Base-by-base conservation (phyloP, 2,797 vertebrate genomes). In the Arnoldichthys spilopterus region DNA sequence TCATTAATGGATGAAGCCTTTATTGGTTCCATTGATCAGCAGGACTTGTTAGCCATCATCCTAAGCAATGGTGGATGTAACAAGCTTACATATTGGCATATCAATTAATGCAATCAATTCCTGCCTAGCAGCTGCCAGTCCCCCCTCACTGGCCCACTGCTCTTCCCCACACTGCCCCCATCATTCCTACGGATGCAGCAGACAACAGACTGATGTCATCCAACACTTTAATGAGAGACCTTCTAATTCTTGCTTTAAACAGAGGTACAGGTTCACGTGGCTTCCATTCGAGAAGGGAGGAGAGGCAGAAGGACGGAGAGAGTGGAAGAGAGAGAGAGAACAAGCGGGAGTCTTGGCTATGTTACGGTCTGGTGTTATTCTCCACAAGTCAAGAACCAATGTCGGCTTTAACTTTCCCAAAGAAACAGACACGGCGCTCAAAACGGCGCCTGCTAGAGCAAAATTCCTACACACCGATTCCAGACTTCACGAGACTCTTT, bases 61-160 rank as follows among this genome's bases (percentile, higher is more conserved):
- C 96, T 95, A 95, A 97, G 97, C 97, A 97, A 97, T 98, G 96
- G 96, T 93, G 94, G 97, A 97, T 96, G 94, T 97, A 98, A 98
- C 96, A 97, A 98, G 96, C 96, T 96, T 96, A 95, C 95, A 96
- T 99, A 99, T 99, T 96, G 98, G 97, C 98, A 98, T 98, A 98
- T 95, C 98, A 99, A 99, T 99, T 99, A 99, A 98, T 97, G 95
- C 90, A 97, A 98, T 99, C 97, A 99, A 99, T 99, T 96, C 92
- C 94, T 95, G 94, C 96, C 96, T 93, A 94, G 95, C 92, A 93
- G 95, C 96, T 97, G 95, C 96, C 94, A 94, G 93, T 94, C 86
- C 87, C 78, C 86, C 77, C 84, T 83, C 74, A 32, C 83, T 79
- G 77, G 76, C 77, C 53, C 83, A 90, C 89, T 87, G 87, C 85